Evolutionary conservation across 35 echinoderm and acorn worm genomes (phyloP).

Genomic region (Chiridota heheva): DNA sequence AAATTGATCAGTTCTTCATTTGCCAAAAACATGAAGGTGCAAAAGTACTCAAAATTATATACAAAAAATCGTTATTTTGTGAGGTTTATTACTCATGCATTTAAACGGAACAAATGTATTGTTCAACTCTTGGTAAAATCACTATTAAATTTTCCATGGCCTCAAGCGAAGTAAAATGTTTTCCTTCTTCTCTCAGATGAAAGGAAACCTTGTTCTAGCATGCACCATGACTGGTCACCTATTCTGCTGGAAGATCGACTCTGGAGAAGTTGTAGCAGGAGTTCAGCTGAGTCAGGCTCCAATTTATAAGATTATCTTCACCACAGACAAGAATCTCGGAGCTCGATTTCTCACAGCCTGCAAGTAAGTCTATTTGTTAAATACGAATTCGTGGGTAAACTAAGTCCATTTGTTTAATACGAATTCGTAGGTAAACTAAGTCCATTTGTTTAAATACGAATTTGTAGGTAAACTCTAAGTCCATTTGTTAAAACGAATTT

Average conservation of each 20-base stretch:
- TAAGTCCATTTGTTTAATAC: no score
- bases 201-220: conserved; percentile 64
- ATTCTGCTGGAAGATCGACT: conserved; percentile 67
- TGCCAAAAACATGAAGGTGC: neutral
- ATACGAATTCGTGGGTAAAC: neutral
- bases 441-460: no score
- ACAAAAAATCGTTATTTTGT: neutral
- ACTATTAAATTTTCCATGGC: neutral
- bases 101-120: neutral
- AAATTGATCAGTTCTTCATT: no score
- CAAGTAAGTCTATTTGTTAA: conserved; percentile 43
- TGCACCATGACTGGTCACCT: conserved; percentile 57
- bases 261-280: conserved; percentile 59
- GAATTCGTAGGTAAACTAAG: no score
- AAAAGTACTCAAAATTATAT: neutral
- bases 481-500: no score
- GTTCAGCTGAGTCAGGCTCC: conserved; percentile 57
- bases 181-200: conserved; percentile 35
- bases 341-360: conserved; percentile 60
- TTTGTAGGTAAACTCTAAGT: no score
- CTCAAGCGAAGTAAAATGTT: neutral
- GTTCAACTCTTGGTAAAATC: neutral
- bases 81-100: neutral
- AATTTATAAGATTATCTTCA: conserved; percentile 73
- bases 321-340: conserved; percentile 37